Evolutionary conservation across 2,888 invertebrate genomes (phyloP), one percentile per base, ranked within the genome.

Genomic region (Acanthopleura granulata): DNA sequence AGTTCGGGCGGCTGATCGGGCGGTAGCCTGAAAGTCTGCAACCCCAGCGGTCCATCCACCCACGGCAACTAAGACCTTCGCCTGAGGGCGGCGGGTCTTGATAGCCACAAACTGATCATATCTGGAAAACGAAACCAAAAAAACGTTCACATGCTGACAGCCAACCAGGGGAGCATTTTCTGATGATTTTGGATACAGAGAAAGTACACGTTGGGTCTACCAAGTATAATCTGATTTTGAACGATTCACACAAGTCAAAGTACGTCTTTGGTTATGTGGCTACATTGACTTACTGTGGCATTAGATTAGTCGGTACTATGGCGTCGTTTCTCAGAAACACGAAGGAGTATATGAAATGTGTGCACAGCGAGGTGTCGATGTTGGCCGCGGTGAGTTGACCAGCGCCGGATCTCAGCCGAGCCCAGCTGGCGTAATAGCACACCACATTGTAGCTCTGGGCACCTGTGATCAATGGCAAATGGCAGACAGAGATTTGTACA

Each of bases 341-440:
- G 91, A 98, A 98, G n/a, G 98, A 96, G 91, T 96, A 98, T 86
- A 98, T 95, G 84, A 98, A 92, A 92, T 98, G 98, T 0, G 98
- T 98, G 91, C 98, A 98, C 50, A 98, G 93, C 89, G 97, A 96
- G 0, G 97, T 95, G 76, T 95, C 94, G 83, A 98, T 97, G 89
- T 98, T 96, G 91, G 97, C 97, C 0, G 98, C 98, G 62, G 94
- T 89, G 91, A 96, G 98, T 91, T 97, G 97, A 74, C 96, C 97
- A 76, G 94, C 91, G 91, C 96, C 97, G n/a, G 94, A 94, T 77
- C 97, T 93, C 91, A 98, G 98, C 90, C 98, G 98, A 0, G 98
- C 97, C 98, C 98, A 98, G 91, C 98, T 98, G 71, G 97, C 97
- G 92, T 97, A 98, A 91, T 98, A 97, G 90, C 98, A 98, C 11